These are phyloP conservation scores for Leptoclinus maculatus DNA, from an alignment of 2,797 vertebrate genomes.

Conservation along the genomic window DNA sequence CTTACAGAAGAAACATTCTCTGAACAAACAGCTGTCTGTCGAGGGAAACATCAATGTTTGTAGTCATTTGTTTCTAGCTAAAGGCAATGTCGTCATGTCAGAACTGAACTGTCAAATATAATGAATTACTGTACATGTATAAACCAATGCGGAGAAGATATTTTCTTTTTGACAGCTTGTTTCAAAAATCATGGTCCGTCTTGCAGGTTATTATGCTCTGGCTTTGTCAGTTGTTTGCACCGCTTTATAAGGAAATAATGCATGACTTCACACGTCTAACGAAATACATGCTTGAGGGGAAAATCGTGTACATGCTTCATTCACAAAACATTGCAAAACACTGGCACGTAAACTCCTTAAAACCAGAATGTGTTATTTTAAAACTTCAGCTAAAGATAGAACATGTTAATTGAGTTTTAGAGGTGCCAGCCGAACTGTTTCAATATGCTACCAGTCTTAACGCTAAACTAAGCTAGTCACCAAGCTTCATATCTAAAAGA, in stretches of 20 bases:
- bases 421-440: not conserved
- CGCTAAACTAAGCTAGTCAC: not conserved
- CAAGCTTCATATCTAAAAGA: not conserved
- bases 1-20: not conserved
- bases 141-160: not conserved
- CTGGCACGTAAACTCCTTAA: not conserved
- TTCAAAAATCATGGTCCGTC: conserved; percentile 4
- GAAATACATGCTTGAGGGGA: not conserved
- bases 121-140: not conserved
- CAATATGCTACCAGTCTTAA: not conserved
- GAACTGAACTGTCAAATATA: conserved; percentile 4
- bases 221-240: not conserved
- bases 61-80: conserved; percentile 7
- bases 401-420: not conserved
- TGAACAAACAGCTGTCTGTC: conserved; percentile 8
- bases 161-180: conserved; percentile 14
- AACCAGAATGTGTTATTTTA: not conserved
- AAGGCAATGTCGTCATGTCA: conserved; percentile 20
- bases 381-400: not conserved
- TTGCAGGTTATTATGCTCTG: not conserved
- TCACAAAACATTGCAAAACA: not conserved
- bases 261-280: not conserved
- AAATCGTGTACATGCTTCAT: not conserved
- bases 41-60: not conserved
- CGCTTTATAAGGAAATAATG: not conserved